Percentiles rank a stretch among this genome's conserved stretches.
These are phyloP conservation scores for Bubo bubo DNA, from an alignment of 2,113 vertebrate species.

Conservation along the genomic window DNA sequence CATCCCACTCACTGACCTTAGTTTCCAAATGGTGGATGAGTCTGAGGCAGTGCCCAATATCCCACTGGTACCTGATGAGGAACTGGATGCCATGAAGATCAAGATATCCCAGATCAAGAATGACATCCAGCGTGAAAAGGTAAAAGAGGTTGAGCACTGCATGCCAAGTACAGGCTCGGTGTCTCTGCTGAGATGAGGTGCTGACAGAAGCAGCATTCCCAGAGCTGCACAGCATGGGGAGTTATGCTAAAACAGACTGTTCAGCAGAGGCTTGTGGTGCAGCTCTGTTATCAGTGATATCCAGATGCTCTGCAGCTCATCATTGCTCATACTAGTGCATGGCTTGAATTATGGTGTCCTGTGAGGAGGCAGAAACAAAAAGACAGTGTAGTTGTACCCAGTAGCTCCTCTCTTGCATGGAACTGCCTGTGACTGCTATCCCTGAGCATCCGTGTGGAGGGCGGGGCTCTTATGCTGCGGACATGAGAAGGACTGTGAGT, in stretches of 20 bases:
- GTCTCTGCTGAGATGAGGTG: neutral
- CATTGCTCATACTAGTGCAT: rapidly evolving
- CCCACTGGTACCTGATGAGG: conserved; percentile 89
- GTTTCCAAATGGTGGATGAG: conserved; percentile 92
- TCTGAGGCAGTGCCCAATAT: conserved; percentile 83
- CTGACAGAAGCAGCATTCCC: neutral
- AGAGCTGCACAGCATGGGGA: neutral
- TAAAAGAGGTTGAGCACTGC: neutral
- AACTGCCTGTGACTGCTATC: neutral
- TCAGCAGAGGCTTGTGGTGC: neutral
- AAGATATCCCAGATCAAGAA: conserved; percentile 96
- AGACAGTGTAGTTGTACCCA: neutral
- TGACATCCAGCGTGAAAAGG: conserved; percentile 93
- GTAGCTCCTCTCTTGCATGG: neutral
- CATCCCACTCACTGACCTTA: conserved; percentile 90
- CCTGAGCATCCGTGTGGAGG: neutral
- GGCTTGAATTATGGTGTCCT: neutral
- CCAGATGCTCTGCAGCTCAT: neutral
- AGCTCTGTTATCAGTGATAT: neutral
- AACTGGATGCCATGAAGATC: conserved; percentile 93
- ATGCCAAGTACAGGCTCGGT: neutral
- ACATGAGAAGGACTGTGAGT: neutral
- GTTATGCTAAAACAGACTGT: neutral
- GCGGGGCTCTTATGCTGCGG: neutral
- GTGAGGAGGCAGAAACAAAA: neutral